These are phyloP conservation scores for Colaptes auratus DNA, from an alignment of 2,113 vertebrate genomes.

Conservation along the genomic window DNA sequence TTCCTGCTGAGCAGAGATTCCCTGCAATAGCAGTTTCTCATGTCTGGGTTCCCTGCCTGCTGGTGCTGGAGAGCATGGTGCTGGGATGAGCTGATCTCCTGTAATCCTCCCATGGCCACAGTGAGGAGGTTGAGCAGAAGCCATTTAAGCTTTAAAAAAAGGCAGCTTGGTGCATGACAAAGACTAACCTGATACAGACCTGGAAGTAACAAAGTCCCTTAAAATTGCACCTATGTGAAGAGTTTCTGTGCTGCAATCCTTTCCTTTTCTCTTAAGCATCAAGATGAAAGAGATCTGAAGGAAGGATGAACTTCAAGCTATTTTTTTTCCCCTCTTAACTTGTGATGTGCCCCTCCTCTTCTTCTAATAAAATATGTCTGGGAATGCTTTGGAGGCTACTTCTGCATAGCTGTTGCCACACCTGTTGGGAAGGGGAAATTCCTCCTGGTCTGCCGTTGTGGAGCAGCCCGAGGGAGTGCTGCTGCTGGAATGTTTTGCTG, in stretches of 20 bases:
- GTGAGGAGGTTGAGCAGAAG: background rate
- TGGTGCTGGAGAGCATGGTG: fast-evolving
- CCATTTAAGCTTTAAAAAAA: background rate
- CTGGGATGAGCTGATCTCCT: background rate
- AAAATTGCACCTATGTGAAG: constrained; percentile 15
- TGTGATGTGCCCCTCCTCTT: background rate
- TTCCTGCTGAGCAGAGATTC: background rate
- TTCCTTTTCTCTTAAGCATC: background rate
- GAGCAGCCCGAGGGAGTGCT: background rate
- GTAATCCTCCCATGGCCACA: background rate
- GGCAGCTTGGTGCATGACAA: constrained; percentile 28
- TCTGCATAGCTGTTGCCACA: constrained; percentile 53
- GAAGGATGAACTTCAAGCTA: background rate
- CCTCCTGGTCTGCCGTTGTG: background rate
- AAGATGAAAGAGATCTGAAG: constrained; percentile 10
- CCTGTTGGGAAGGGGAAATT: constrained; percentile 66
- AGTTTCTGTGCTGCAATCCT: background rate
- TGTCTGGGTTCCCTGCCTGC: background rate
- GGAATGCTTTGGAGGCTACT: constrained; percentile 40
- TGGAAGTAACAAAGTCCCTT: constrained; percentile 56
- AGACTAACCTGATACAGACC: constrained; percentile 13
- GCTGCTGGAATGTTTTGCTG: constrained; percentile 37
- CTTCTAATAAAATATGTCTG: constrained; percentile 40
- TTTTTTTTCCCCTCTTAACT: background rate
- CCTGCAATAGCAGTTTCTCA: background rate